Evolutionary conservation across 2,113 vertebrate species (phyloP), one percentile per base, ranked within the genome.

Genomic region (Catagonus wagneri): DNA sequence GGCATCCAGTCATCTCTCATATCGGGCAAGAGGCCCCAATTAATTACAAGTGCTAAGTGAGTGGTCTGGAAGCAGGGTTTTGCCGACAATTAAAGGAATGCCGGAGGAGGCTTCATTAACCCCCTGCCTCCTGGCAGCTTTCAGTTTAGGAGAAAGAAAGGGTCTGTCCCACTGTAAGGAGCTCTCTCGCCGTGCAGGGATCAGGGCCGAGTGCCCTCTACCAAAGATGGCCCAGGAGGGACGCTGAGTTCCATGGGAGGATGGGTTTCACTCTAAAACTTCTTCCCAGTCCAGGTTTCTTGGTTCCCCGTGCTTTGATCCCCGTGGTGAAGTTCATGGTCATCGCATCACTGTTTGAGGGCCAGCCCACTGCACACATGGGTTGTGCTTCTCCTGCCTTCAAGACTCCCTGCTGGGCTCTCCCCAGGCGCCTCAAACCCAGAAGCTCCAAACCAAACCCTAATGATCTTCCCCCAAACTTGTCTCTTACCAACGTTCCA

Each of bases 41-140:
- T 97, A 97, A 98, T 98, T 97, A 96, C 60, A 44, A 93, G 97
- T 93, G 92, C 89, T 96, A 96, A 97, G 93, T 91, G 92, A 97
- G 92, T 90, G 85, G 83, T 89, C 92, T 96, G 87, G 90, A 97
- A 97, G 83, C 89, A 63, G 85, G 60, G 58, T 83, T 97, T 94
- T 86, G 79, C 86, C 94, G 93, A 83, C 83, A 96, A 84, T 94
- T 97, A 96, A 83, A 36, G 83, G 87, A 87, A 83, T 83, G 29
- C 54, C 8, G 52, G 65, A 60, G 85, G 93, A 89, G 10, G 54
- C 29, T 93, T 94, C 89, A 36, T 89, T 86, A 94, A 94, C 89
- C 25, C 72, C 76, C 83, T 83, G 65, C 66, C 29, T 96, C 86
- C 93, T 56, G 91, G 89, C n/a, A 52, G 90, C 75, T 83, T 86